Evolutionary conservation across 2,888 invertebrate species (phyloP).

Genomic region (Synergus japonicus): DNA sequence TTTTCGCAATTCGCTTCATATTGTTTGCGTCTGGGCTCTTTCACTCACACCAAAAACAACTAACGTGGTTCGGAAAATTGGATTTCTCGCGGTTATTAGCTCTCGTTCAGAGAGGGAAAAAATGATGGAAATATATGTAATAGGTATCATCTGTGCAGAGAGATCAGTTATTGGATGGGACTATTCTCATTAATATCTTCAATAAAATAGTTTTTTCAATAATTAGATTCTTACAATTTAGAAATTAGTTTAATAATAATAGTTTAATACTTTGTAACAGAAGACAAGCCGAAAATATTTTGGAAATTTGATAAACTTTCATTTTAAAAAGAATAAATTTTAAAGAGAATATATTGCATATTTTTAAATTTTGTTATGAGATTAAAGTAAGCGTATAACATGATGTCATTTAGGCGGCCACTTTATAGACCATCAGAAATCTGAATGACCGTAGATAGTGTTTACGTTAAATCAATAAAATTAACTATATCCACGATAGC

Average conservation of each 20-base stretch:
- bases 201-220: background rate
- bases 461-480: no score
- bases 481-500: no score
- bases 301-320: no score
- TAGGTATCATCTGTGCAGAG: background rate
- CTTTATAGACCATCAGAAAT: background rate
- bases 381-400: background rate
- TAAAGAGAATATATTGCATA: background rate
- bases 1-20: background rate
- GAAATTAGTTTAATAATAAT: no score
- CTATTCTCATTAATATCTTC: background rate
- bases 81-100: constrained; percentile 22
- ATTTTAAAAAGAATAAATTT: no score
- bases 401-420: background rate
- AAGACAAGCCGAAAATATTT: background rate
- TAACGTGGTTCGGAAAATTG: background rate
- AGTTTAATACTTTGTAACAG: no score
- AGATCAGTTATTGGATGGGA: background rate
- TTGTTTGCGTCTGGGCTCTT: background rate
- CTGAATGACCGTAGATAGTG: background rate
- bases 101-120: constrained; percentile 50
- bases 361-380: no score
- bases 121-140: background rate
- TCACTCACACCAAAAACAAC: background rate
- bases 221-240: no score